These are phyloP conservation scores for Andrena camellia DNA, from an alignment of 2,888 invertebrate genomes.

Conservation along the genomic window DNA sequence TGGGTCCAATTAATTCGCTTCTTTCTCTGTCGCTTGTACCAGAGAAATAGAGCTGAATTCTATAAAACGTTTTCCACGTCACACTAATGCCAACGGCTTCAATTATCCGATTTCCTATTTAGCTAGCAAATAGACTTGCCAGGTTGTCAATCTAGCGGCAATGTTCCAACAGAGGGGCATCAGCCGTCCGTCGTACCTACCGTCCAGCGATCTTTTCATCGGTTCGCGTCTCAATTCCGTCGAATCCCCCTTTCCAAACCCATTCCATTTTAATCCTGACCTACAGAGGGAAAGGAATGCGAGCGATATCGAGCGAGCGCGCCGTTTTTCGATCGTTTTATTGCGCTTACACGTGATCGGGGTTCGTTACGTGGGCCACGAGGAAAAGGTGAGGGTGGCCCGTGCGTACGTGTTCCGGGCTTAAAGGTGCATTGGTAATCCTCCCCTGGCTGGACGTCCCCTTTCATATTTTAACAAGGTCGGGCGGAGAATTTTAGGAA, in stretches of 20 bases:
- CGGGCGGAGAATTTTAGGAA: slow-evolving; percentile 46
- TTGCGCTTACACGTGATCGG: slow-evolving; percentile 60
- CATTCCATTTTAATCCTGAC: slow-evolving; percentile 2
- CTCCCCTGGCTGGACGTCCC: neutral
- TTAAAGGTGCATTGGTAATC: slow-evolving; percentile 22
- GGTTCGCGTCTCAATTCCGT: neutral
- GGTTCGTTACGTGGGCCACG: slow-evolving; percentile 16
- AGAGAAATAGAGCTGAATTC: too few species aligned
- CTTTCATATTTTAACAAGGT: slow-evolving; percentile 57
- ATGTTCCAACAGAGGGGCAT: neutral
- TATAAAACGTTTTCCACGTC: too few species aligned
- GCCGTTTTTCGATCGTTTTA: slow-evolving; percentile 51
- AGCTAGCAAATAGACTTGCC: neutral
- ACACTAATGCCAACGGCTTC: too few species aligned
- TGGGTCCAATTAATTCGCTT: too few species aligned
- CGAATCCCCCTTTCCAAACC: neutral
- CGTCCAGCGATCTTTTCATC: neutral
- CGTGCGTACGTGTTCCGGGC: slow-evolving; percentile 1
- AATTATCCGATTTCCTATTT: neutral
- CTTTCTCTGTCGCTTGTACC: too few species aligned
- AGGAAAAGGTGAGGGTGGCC: neutral
- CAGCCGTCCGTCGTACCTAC: neutral
- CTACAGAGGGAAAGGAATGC: slow-evolving; percentile 23
- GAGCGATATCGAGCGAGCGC: slow-evolving; percentile 4
- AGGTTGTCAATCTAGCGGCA: neutral